Percentiles rank a stretch among this genome's conserved stretches.
Evolutionary conservation across 1,140 invertebrate species (phyloP).

Genomic region (Drosophila chauvacae): DNA sequence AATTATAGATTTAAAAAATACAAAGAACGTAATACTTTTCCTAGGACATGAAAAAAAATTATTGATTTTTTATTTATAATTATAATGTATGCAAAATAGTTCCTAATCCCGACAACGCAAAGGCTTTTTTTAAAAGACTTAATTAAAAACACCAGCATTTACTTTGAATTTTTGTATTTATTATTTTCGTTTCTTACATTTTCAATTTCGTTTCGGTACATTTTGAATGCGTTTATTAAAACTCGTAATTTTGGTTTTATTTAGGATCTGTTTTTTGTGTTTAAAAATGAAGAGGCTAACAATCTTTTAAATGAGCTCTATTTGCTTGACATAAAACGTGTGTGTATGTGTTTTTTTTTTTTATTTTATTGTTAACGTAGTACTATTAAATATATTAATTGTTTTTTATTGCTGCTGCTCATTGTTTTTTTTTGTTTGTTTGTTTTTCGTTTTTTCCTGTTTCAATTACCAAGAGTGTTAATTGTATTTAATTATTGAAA

Average conservation of each 20-base stretch:
- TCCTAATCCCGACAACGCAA: no score
- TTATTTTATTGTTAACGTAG: constrained; percentile 37
- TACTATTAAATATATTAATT: constrained; percentile 47
- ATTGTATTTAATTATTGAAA: constrained; percentile 24
- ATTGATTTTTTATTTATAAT: no score
- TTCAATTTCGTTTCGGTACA: constrained; percentile 43
- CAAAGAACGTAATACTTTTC: no score
- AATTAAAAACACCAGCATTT: not conserved
- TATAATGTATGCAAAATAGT: no score
- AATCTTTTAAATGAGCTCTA: constrained; percentile 50
- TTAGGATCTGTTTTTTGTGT: constrained; percentile 39
- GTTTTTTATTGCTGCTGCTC: constrained; percentile 35
- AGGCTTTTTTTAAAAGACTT: no score
- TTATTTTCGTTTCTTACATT: constrained; percentile 38
- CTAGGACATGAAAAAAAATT: no score
- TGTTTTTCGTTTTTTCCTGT: not conserved
- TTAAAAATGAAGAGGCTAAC: constrained; percentile 42
- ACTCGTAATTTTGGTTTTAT: constrained; percentile 38
- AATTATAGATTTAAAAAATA: no score
- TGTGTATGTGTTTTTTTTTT: constrained; percentile 19
- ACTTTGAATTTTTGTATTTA: constrained; percentile 36
- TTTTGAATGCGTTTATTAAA: constrained; percentile 52
- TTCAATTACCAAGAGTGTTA: constrained; percentile 25
- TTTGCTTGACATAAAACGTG: constrained; percentile 51
- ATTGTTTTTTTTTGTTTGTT: not conserved